Conservation (phyloP, 2,113 vertebrate species). For the Catharus bicknelli region DNA sequence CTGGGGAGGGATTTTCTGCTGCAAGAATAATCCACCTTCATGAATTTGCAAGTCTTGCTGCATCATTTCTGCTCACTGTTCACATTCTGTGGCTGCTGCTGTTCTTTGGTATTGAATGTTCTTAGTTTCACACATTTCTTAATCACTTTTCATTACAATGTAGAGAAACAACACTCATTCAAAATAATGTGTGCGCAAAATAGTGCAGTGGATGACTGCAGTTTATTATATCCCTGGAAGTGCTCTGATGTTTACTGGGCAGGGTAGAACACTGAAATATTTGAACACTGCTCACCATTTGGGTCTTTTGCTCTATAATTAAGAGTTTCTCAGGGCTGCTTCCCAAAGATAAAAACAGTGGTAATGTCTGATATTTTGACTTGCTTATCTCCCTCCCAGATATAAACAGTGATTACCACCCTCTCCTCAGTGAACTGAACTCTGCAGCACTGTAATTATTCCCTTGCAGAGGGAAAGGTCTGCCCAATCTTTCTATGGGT, state of each 20-base stretch:
- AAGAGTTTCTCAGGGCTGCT: not conserved
- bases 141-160: not conserved
- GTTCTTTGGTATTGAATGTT: not conserved
- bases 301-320: not conserved
- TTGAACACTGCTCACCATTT: not conserved
- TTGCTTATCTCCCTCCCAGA: constrained; percentile 31
- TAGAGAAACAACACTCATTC: not conserved
- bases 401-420: constrained; percentile 51
- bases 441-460: constrained; percentile 44
- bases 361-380: constrained; percentile 40
- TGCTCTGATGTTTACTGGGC: not conserved
- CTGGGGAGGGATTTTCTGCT: not conserved
- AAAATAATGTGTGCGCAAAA: not conserved
- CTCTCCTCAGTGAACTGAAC: not conserved
- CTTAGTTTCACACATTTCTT: not conserved
- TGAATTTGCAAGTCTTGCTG: not conserved
- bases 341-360: not conserved
- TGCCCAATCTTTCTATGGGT: not conserved
- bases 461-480: constrained; percentile 1
- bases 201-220: not conserved
- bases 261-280: not conserved
- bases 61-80: not conserved
- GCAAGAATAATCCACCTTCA: not conserved
- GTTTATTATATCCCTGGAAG: not conserved
- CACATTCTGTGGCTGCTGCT: not conserved